Evolutionary conservation across 2,797 vertebrate species (phyloP), one percentile per base, ranked within the genome.

Genomic region (Silurus lanzhouensis): DNA sequence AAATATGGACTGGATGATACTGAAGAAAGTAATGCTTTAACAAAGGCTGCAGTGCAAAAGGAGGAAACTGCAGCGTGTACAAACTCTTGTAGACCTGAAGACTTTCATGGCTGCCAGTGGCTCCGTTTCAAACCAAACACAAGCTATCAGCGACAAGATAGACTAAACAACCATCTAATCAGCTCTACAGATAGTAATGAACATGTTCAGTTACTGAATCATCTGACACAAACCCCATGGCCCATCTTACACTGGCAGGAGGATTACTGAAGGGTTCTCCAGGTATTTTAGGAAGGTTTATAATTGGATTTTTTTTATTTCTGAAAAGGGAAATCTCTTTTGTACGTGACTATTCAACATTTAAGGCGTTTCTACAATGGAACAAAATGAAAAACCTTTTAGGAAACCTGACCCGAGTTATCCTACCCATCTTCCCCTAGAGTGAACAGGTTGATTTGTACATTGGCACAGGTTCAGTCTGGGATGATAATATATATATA

Each of bases 141-240:
- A 38, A 46, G 38, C 64, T 66, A 83, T 44, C 83, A n/a, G 48
- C 0, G 14, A 79, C 31, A 25, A 60, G 52, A 68, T 46, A 84
- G 64, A 55, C 66, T 60, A 68, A 46, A 79, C 52, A 5, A 5
- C 31, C 64, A 63, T 48, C 17, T 71, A 22, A 22, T 52, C 57
- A 13, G 8, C 22, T 58, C 19, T 12, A 22, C 3, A 60, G 75
- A 60, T 27, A 60, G 17, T 17, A 22, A 12, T 10, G 60, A 63
- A 25, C 10, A 63, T 1, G 12, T 25, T 79, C 19, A 64, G 22
- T 48, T 63, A 25, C 31, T 46, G 20, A 63, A 76, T 14, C 27
- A 60, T 38, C 57, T 3, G 31, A 78, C 27, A 78, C 27, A 77
- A 78, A 55, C 14, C 25, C 57, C 74, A 27, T n/a, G 44, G 10